Evolutionary conservation across 2,888 invertebrate species (phyloP), one percentile per base, ranked within the genome.

Genomic region (Drosophila flavopinicola): DNA sequence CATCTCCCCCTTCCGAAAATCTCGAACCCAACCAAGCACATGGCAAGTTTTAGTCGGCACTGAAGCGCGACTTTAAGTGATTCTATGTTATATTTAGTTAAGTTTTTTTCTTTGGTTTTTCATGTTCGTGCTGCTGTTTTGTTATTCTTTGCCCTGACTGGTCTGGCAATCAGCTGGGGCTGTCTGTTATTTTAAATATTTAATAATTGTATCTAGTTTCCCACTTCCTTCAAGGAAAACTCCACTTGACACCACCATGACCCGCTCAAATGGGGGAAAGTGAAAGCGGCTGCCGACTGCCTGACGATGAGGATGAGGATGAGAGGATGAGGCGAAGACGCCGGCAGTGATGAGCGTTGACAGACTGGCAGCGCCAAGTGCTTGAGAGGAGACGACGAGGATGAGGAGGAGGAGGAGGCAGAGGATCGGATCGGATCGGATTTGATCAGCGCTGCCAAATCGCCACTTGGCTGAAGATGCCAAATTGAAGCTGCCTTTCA

Each of bases 121-220:
- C 20, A 25, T 32, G 9, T 13, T 47, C 13, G 38, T 33, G 32
- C 39, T 48, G 29, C 44, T 27, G 51, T 51, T 49, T 70, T 70
- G 57, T 57, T 63, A 20, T 52, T 69, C 32, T 56, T 47, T 60
- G 42, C 42, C 29, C 24, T 23, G 48, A 3, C 45, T 45, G 30
- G 54, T 35, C 45, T 51, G 65, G 44, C 42, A 41, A 47, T 39
- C 47, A 54, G 32, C 29, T 17, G 29, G 47, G 57, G 37, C 32
- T 53, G 51, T 63, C 37, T 85, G 83, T 82, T 82, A 45, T 87
- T 75, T 87, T 85, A 87, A 82, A 87, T 82, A 80, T 85, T 80
- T 80, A 87, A 80, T 80, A 80, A 87, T 87, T 80, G 80, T 80
- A 80, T 80, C 80, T 78, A 85, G 80, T 80, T 80, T 82, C 80